A percentile compares a stretch with the other conserved stretches of the same genome.
Conservation (phyloP, 2,797 vertebrate species). For the Smutsia temminckii region DNA sequence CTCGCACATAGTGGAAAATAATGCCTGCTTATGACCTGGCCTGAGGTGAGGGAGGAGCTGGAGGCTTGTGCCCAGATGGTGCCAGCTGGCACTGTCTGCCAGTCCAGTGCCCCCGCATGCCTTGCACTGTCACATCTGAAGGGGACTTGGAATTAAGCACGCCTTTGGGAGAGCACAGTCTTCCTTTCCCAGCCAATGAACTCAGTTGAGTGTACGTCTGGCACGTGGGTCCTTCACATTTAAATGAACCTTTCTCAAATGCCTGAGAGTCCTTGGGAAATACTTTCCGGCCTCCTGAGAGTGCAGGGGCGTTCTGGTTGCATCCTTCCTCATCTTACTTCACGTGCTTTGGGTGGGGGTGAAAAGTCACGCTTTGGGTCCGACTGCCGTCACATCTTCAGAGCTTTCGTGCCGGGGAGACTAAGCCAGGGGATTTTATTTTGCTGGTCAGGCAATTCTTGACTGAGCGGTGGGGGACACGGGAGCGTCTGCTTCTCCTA, state of each 20-base stretch:
- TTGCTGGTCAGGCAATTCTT: fast-evolving
- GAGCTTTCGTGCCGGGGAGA: background rate
- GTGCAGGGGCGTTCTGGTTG: background rate
- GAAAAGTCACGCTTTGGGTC: fast-evolving
- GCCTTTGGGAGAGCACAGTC: background rate
- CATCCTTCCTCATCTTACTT: background rate
- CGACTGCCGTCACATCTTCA: fast-evolving
- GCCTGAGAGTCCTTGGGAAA: too few species aligned
- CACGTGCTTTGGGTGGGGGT: fast-evolving
- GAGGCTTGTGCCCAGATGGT: too few species aligned
- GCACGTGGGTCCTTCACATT: fast-evolving
- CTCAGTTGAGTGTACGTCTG: too few species aligned
- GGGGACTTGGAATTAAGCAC: fast-evolving
- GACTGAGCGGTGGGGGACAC: fast-evolving
- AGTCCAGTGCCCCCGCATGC: too few species aligned
- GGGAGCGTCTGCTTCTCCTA: background rate
- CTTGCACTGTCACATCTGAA: too few species aligned
- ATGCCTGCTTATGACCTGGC: fast-evolving
- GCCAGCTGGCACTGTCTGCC: too few species aligned
- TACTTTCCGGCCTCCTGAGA: background rate
- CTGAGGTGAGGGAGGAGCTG: too few species aligned
- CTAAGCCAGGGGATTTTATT: too few species aligned
- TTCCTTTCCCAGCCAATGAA: fast-evolving
- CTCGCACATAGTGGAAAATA: fast-evolving
- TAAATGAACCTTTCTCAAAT: background rate